Evolutionary conservation across 2,888 invertebrate species (phyloP).

Genomic region (Lysandra coridon): DNA sequence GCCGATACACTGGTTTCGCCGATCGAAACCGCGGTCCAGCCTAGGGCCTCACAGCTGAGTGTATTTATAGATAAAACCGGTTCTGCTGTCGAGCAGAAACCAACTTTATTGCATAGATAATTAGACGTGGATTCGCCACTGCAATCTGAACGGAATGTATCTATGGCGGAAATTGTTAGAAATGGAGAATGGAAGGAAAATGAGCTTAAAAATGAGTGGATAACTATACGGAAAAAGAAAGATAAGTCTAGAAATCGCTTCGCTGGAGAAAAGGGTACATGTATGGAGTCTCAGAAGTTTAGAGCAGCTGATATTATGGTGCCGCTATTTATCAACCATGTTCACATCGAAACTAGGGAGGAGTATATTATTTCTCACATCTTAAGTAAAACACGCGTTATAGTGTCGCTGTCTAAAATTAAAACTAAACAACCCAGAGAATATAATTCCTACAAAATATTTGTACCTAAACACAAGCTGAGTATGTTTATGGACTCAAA

Average conservation of each 20-base stretch:
- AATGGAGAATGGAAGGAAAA: constrained; percentile 2
- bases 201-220: not conserved
- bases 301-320: too few species aligned
- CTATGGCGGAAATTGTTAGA: constrained; percentile 10
- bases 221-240: constrained; percentile 7
- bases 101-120: not conserved
- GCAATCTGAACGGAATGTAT: not conserved
- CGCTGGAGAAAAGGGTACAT: not conserved
- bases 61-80: too few species aligned
- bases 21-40: not conserved
- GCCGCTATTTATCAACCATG: too few species aligned
- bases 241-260: not conserved
- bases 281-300: not conserved
- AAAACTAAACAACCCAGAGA: constrained; percentile 8
- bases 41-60: not conserved
- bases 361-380: not conserved
- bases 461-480: constrained; percentile 1
- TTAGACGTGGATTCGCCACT: not conserved
- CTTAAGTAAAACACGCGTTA: not conserved
- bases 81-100: not conserved
- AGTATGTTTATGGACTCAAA: constrained; percentile 27
- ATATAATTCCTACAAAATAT: not conserved
- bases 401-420: not conserved
- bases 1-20: too few species aligned
- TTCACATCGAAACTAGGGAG: not conserved